Evolutionary conservation across 1,140 invertebrate species (phyloP).

Genomic region (Phymastichus coffea): DNA sequence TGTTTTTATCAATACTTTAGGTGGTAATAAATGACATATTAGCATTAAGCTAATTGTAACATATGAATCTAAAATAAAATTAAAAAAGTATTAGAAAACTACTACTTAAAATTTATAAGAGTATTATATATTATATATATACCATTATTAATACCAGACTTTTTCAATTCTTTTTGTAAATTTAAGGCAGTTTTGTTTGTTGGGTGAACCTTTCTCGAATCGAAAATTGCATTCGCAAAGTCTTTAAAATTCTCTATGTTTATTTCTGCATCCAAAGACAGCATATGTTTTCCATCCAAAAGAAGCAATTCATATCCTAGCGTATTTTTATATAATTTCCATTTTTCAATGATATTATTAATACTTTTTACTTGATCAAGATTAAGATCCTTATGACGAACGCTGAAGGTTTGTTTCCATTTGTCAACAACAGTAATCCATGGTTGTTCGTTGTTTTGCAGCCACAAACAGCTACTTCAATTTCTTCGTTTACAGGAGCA

Average conservation of each 20-base stretch:
- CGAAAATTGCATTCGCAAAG: neutral
- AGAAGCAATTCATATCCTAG: constrained; percentile 6
- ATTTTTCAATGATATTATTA: neutral
- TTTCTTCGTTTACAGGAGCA: neutral
- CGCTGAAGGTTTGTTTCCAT: constrained; percentile 1
- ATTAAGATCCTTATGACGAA: neutral
- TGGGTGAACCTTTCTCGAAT: neutral
- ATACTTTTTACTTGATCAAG: neutral
- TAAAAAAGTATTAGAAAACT: neutral
- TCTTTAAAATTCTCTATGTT: neutral
- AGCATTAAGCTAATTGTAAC: neutral
- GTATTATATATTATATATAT: neutral
- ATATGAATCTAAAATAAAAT: too few species aligned
- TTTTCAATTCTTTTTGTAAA: neutral
- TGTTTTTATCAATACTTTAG: constrained; percentile 2
- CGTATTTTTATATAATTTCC: constrained; percentile 12
- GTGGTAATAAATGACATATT: constrained; percentile 14
- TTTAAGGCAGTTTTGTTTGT: neutral
- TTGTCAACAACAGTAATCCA: constrained; percentile 7
- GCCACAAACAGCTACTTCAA: too few species aligned
- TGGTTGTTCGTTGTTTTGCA: constrained; percentile 5
- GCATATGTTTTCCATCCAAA: neutral
- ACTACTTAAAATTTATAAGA: constrained; percentile 4
- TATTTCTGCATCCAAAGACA: neutral
- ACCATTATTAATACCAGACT: neutral